These are phyloP conservation scores for Drepanosiphum platanoidis DNA, from an alignment of 2,888 invertebrate species.

Conservation along the genomic window DNA sequence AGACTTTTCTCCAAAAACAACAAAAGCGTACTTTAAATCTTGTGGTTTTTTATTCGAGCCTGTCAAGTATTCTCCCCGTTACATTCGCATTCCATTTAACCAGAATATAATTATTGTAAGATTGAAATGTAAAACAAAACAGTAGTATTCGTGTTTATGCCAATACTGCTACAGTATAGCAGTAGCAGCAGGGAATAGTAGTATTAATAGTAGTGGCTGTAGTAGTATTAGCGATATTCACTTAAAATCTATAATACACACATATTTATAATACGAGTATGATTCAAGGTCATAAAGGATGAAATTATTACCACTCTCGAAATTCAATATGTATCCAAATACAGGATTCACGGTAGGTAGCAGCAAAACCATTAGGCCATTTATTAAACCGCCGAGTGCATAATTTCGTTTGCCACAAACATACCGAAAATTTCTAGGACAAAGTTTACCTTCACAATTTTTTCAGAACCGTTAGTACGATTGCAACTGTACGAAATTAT, in stretches of 20 bases:
- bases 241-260: not conserved
- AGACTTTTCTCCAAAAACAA: not conserved
- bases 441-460: too few relatives aligned
- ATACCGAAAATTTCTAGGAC: too few relatives aligned
- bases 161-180: too few relatives aligned
- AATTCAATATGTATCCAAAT: constrained; percentile 23
- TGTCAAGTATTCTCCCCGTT: not conserved
- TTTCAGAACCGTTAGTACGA: too few relatives aligned
- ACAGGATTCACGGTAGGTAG: not conserved
- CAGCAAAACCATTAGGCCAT: not conserved
- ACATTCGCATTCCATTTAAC: too few relatives aligned
- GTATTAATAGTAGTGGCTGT: not conserved
- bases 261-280: not conserved
- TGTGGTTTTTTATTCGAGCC: not conserved
- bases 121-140: not conserved
- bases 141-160: not conserved
- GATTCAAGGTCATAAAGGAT: not conserved
- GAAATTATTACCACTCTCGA: constrained; percentile 26
- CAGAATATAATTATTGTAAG: too few relatives aligned
- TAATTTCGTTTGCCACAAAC: not conserved
- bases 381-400: not conserved
- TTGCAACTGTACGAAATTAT: too few relatives aligned
- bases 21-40: not conserved
- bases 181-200: not conserved
- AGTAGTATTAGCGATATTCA: not conserved